Evolutionary conservation across 2,888 invertebrate species (phyloP), one percentile per base, ranked within the genome.

Genomic region (Scaeva pyrastri): DNA sequence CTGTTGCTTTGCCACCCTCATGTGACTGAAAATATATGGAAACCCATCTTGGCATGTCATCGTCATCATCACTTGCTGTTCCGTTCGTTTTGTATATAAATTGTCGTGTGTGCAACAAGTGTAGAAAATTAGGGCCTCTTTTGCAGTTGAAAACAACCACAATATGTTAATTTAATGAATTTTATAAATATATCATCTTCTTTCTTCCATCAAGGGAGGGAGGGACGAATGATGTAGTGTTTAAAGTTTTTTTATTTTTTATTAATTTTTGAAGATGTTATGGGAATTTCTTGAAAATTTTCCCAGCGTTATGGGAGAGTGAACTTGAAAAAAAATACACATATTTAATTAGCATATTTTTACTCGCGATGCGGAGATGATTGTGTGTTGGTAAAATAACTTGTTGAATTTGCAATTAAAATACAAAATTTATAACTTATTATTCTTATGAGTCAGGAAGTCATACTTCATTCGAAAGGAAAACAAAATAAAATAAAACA

Each of bases 221-320:
- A 23, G 48, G 70, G 78, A 75, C 6, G 45, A 68, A 68, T 45
- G 39, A 68, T 45, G 39, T 7, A 21, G 31, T 52, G 68, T 56
- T 70, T 70, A 70, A 48, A 36, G 45, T 45, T 26, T 66, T 36
- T 19, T 56, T 66, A 1, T 64, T 31, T 5, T 31, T 7, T 31
- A 31, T 31, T 31, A 7, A 31, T 31, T 76, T 73, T 76, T 88
- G 55, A 88, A 89, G 88, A 88, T 78, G 88, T 80, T 88, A 88
- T 89, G 89, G 75, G 89, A 90, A 88, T 88, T 88, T 89, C 89
- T 91, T 90, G 52, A 89, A 89, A 45, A 89, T 88, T 88, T 90
- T 90, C 90, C 88, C 91, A 91, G 74, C 90, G 91, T 91, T 90
- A 91, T 91, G 92, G 91, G 91, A 91, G 91, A 91, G 88, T 91